Conservation (phyloP, 35 echinoderm and acorn worm genomes). For the Stichopus chloronotus region DNA sequence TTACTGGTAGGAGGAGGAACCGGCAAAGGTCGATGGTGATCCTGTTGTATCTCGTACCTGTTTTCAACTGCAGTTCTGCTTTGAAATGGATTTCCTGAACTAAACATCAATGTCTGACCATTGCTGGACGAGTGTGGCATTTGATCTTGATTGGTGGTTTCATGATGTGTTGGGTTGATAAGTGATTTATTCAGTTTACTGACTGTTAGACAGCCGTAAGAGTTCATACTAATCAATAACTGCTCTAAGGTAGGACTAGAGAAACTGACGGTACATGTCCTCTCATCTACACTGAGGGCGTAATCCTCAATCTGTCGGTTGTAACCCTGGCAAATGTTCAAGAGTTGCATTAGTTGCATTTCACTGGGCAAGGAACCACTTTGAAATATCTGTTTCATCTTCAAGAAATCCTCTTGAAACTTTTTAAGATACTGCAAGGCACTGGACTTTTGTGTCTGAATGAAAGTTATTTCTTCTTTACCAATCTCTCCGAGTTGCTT, state of each 20-base stretch:
- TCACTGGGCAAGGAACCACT: slow-evolving; percentile 68
- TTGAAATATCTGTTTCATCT: slow-evolving; percentile 72
- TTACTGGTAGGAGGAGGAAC: background rate
- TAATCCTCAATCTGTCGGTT: slow-evolving; percentile 82
- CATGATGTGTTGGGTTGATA: background rate
- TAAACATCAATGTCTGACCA: background rate
- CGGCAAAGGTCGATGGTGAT: background rate
- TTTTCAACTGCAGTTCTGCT: slow-evolving; percentile 9
- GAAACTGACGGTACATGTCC: slow-evolving; percentile 63
- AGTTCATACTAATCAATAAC: slow-evolving; percentile 80
- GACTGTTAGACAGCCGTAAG: slow-evolving; percentile 75
- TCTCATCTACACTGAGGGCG: slow-evolving; percentile 76
- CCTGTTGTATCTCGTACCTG: background rate
- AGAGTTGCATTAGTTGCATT: slow-evolving; percentile 74
- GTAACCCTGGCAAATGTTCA: slow-evolving; percentile 75
- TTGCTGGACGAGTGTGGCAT: background rate
- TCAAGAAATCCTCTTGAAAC: slow-evolving; percentile 75
- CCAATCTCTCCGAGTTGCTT: slow-evolving; percentile 79
- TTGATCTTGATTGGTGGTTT: background rate
- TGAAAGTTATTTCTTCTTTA: slow-evolving; percentile 75
- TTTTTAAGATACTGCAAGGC: slow-evolving; percentile 82
- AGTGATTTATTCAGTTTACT: slow-evolving; percentile 37
- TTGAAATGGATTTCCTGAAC: slow-evolving; percentile 31
- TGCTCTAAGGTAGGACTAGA: slow-evolving; percentile 72
- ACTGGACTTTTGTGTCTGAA: slow-evolving; percentile 79